phyloP scores from a whole-genome alignment of 2,113 vertebrate species.

The Stictonetta naevosa region DNA sequence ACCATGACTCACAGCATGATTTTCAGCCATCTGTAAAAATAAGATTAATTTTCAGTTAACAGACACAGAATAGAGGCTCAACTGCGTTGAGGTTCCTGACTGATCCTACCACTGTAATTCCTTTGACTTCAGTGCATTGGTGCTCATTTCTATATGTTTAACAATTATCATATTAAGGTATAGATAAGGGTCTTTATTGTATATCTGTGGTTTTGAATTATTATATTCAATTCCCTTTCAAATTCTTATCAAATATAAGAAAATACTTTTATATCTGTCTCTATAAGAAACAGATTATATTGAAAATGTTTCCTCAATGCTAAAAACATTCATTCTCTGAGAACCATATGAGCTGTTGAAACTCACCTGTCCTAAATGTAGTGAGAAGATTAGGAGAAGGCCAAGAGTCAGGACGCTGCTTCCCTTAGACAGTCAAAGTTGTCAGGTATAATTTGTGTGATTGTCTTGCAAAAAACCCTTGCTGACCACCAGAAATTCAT shows the following conservation, averaged over 20 bases:
- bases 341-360: conserved; percentile 7
- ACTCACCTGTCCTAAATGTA: background rate
- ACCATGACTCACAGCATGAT: background rate
- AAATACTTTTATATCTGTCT: background rate
- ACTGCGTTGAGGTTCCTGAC: background rate
- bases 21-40: background rate
- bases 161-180: background rate
- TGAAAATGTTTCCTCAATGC: background rate
- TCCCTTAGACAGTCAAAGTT: conserved; percentile 28
- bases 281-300: background rate
- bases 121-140: background rate
- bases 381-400: conserved; percentile 1
- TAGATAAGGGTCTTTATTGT: background rate
- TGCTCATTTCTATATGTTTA: background rate
- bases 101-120: background rate
- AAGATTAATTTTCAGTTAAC: background rate
- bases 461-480: background rate
- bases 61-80: rapidly evolving
- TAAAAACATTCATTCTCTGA: background rate
- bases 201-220: background rate
- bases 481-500: conserved; percentile 9
- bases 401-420: conserved; percentile 1
- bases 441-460: conserved; percentile 15
- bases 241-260: background rate
- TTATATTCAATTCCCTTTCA: background rate